Conservation (phyloP, 2,113 vertebrate genomes). For the Cricetomys ansorgei region DNA sequence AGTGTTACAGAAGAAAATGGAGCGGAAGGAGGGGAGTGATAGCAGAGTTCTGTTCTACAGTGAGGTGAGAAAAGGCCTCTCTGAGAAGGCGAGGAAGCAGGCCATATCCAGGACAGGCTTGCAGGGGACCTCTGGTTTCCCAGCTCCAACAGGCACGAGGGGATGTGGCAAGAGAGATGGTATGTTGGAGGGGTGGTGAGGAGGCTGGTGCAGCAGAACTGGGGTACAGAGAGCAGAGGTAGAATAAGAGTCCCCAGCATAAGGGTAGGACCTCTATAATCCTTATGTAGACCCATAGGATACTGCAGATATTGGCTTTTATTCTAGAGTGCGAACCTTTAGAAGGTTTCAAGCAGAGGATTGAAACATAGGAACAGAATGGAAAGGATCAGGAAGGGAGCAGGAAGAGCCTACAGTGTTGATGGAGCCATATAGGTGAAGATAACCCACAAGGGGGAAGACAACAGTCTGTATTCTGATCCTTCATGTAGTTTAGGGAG, state of each 20-base stretch:
- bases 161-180: background rate
- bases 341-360: background rate
- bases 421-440: background rate
- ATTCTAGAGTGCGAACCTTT: background rate
- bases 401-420: background rate
- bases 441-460: background rate
- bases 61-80: background rate
- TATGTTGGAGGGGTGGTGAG: too few relatives aligned
- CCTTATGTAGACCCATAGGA: background rate
- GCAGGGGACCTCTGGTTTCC: background rate
- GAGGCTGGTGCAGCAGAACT: background rate
- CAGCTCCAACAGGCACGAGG: background rate
- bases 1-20: background rate
- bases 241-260: background rate
- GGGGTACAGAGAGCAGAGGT: too few relatives aligned
- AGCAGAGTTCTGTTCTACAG: background rate
- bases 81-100: background rate
- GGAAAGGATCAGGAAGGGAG: background rate
- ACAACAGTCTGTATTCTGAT: rapidly evolving
- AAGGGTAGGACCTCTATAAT: background rate
- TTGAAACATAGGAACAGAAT: background rate
- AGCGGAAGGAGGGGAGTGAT: background rate
- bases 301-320: background rate
- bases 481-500: background rate
- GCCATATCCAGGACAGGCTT: background rate